Evolutionary conservation across 2,113 vertebrate genomes (phyloP), one percentile per base, ranked within the genome.

Genomic region (Hydropotes inermis): DNA sequence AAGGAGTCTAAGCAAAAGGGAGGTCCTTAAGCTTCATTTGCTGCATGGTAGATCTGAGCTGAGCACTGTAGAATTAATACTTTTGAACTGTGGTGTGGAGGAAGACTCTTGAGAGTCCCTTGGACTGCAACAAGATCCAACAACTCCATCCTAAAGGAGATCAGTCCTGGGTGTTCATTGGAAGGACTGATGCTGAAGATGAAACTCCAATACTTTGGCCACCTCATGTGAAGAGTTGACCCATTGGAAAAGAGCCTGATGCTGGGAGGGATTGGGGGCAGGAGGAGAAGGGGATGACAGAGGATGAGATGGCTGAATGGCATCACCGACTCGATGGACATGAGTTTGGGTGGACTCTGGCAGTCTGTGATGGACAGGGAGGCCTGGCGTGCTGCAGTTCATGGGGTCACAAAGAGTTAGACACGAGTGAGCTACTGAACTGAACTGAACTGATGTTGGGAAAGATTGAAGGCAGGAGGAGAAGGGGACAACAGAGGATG

Each of bases 351-450:
- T 70, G 17, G 33, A 70, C 64, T 36, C 64, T 0, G 0, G 67
- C n/a, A 12, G 9, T 70, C 39, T 10, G n/a, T 39, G 67, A 70
- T 70, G 10, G 10, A 39, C 67, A 39, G 19, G n/a, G 67, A 39
- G n/a, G 67, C 67, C n/a, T 39, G 67, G 5, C 5, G 0, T 70
- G n/a, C n/a, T 70, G 19, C 0, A 1, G 9, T 39, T 70, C 67
- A 70, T 70, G n/a, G n/a, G 19, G n/a, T 70, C 0, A 19, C 67
- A 39, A 39, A 19, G 67, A 23, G n/a, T 70, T 10, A 11, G 67
- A 70, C 36, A 39, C 0, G 16, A 70, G 19, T 39, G 64, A 70
- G 64, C 1, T 5, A 70, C n/a, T 23, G 67, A 39, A 70, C 67
- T 70, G 9, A 70, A 36, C 64, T 39, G n/a, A 70, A 23, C 10